These are phyloP conservation scores for Vespertilio murinus DNA, from an alignment of 2,797 vertebrate species.

Conservation along the genomic window DNA sequence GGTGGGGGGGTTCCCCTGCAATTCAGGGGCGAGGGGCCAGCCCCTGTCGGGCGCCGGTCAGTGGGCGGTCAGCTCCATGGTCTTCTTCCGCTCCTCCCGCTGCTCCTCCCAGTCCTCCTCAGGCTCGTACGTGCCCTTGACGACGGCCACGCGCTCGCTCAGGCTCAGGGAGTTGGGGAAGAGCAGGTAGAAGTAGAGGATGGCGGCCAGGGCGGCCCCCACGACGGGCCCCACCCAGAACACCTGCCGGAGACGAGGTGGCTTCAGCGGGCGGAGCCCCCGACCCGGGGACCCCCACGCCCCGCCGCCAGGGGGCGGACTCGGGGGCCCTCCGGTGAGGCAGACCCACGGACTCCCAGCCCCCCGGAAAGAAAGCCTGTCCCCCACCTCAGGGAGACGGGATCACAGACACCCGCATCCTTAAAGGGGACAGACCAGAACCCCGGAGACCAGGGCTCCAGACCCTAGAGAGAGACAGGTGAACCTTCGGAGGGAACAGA, in stretches of 20 bases:
- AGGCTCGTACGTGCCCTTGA: slow-evolving; percentile 84
- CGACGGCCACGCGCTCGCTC: slow-evolving; percentile 81
- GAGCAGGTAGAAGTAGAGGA: slow-evolving; percentile 87
- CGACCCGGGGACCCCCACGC: not conserved
- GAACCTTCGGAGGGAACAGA: not conserved
- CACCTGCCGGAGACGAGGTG: slow-evolving; percentile 78
- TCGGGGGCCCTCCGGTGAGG: not conserved
- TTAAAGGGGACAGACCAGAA: not conserved
- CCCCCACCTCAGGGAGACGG: not conserved
- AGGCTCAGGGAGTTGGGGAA: slow-evolving; percentile 84
- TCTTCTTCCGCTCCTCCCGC: slow-evolving; percentile 84
- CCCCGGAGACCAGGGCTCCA: not conserved
- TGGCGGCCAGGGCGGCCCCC: slow-evolving; percentile 82
- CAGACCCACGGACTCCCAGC: not conserved
- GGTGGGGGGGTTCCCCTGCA: not conserved
- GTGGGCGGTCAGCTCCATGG: slow-evolving; percentile 84
- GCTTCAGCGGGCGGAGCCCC: not conserved
- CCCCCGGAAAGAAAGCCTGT: not conserved
- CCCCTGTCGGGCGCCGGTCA: slow-evolving; percentile 48
- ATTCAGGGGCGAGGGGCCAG: not conserved
- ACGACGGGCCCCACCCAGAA: slow-evolving; percentile 88
- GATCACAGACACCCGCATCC: not conserved
- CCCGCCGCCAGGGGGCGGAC: not conserved
- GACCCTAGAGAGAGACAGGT: not conserved
- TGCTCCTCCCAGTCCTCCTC: slow-evolving; percentile 87